A percentile compares a stretch with the other conserved stretches of the same genome.
Evolutionary conservation across 2,888 invertebrate species (phyloP).

Genomic region (Sinohyriopsis cumingii): DNA sequence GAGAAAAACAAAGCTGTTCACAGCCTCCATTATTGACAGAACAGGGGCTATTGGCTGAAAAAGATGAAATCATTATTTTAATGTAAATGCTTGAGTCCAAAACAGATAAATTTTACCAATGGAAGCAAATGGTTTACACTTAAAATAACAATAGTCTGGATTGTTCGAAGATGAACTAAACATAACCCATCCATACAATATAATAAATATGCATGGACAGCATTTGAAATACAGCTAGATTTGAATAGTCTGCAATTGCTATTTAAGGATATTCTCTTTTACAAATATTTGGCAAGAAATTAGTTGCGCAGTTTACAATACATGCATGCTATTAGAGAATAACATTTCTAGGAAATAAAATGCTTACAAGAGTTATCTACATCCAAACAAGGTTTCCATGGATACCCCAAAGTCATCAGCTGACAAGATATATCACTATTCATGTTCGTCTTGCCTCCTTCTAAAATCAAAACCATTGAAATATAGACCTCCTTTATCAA

Average conservation of each 20-base stretch:
- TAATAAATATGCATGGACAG: too few species aligned
- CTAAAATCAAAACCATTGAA: too few species aligned
- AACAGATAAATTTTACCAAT: too few species aligned
- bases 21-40: slow-evolving; percentile 75
- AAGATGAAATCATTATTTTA: not conserved
- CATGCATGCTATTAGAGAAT: too few species aligned
- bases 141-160: too few species aligned
- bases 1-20: slow-evolving; percentile 95
- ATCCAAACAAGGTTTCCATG: not conserved
- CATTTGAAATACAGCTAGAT: not conserved
- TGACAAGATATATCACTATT: not conserved
- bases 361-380: not conserved
- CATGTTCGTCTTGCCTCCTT: not conserved
- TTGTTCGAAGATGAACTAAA: too few species aligned
- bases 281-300: too few species aligned
- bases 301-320: too few species aligned
- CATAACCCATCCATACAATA: not conserved
- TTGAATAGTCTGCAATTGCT: not conserved
- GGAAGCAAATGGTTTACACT: too few species aligned
- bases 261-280: too few species aligned
- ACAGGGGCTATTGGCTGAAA: slow-evolving; percentile 45
- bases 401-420: not conserved
- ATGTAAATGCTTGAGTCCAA: not conserved
- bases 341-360: too few species aligned
- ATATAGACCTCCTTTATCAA: too few species aligned